phyloP scores from a whole-genome alignment of 1,140 invertebrate genomes.

The Antheraea pernyi region DNA sequence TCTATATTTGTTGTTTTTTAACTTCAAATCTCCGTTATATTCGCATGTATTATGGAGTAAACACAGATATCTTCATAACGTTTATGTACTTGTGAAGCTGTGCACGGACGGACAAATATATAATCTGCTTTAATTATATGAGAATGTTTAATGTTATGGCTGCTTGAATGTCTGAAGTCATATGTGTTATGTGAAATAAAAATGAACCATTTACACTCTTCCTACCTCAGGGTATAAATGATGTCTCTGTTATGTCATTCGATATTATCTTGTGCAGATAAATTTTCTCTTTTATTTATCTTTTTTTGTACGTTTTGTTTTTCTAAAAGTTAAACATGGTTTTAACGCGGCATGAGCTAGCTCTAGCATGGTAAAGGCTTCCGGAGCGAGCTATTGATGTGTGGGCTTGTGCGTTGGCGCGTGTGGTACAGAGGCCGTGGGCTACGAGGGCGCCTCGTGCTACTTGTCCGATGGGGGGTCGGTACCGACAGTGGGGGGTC shows the following conservation, averaged over 20 bases:
- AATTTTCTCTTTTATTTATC: too few species aligned
- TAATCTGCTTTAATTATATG: background rate
- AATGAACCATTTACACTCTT: too few species aligned
- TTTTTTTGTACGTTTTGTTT: background rate
- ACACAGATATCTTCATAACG: too few species aligned
- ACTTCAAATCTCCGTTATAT: background rate
- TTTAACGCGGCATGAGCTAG: background rate
- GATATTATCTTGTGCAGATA: too few species aligned
- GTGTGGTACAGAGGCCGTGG: slow-evolving; percentile 44
- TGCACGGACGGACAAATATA: background rate
- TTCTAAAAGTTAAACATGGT: too few species aligned
- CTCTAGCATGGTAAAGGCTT: background rate
- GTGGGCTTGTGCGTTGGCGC: too few species aligned
- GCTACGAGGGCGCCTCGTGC: slow-evolving; percentile 49
- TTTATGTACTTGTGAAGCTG: background rate
- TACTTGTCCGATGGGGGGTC: slow-evolving; percentile 34
- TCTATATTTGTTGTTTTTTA: background rate
- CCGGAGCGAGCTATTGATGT: background rate
- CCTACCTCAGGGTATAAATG: too few species aligned
- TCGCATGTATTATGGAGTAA: background rate
- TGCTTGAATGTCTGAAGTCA: background rate
- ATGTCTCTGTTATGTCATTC: too few species aligned
- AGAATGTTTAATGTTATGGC: background rate
- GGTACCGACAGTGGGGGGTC: slow-evolving; percentile 13
- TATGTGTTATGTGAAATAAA: too few species aligned